Conservation (phyloP, 1,140 invertebrate species). For the Dysdera silvatica region DNA sequence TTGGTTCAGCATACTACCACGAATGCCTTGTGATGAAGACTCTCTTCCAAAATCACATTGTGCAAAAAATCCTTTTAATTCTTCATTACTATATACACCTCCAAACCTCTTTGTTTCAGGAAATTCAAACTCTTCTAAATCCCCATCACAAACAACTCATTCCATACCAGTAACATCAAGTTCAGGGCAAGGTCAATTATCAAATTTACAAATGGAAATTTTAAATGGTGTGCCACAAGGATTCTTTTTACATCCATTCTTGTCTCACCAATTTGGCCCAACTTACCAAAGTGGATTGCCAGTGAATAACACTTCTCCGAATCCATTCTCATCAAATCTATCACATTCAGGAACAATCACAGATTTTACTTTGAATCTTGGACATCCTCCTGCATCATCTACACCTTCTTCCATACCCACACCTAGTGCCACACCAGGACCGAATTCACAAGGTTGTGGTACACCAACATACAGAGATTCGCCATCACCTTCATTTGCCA, state of each 20-base stretch:
- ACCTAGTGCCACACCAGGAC: constrained; percentile 29
- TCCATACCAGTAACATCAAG: neutral
- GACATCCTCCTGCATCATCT: constrained; percentile 11
- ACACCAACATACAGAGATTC: constrained; percentile 25
- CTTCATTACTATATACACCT: no score
- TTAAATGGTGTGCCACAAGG: constrained; percentile 26
- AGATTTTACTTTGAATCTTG: constrained; percentile 21
- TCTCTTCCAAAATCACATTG: no score
- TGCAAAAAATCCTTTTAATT: no score
- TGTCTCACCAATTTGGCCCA: constrained; percentile 12
- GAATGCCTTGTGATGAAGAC: constrained; percentile 54
- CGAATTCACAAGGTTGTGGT: constrained; percentile 18
- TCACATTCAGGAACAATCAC: constrained; percentile 13
- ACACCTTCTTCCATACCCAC: constrained; percentile 26
- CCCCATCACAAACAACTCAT: constrained; percentile 3
- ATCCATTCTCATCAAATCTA: constrained; percentile 9
- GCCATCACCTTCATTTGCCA: constrained; percentile 21
- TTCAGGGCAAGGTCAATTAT: constrained; percentile 17
- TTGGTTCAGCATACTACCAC: constrained; percentile 57
- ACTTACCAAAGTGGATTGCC: constrained; percentile 2
- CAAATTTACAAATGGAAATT: constrained; percentile 25
- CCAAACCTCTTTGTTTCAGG: no score
- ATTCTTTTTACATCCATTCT: constrained; percentile 25
- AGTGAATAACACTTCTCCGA: constrained; percentile 1
- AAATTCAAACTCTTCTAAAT: no score